Evolutionary conservation across 64 coral and sea anemone species (phyloP).

Genomic region (Actinia tenebrosa): DNA sequence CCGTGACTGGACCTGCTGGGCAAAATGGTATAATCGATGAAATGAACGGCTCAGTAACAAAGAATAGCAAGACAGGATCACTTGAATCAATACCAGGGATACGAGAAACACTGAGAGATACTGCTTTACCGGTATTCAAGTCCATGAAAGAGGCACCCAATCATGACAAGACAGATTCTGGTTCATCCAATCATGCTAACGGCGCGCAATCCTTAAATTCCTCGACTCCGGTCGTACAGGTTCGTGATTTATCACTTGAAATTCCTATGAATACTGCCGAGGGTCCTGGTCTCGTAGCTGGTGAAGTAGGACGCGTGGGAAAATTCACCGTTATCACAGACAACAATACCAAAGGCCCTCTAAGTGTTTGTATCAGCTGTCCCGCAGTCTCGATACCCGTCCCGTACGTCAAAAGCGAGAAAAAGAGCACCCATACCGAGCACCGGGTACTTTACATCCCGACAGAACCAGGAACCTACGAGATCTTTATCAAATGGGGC

Average conservation of each 20-base stretch:
- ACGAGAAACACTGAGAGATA: neutral
- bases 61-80: neutral
- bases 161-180: neutral
- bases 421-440: constrained; percentile 57
- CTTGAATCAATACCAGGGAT: neutral
- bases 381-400: constrained; percentile 98
- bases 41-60: neutral
- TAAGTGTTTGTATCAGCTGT: constrained; percentile 99
- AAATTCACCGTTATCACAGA: constrained; percentile 85
- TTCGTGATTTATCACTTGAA: neutral
- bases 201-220: neutral
- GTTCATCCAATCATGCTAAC: neutral
- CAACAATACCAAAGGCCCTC: constrained; percentile 82
- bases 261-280: constrained; percentile 74
- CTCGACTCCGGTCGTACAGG: neutral
- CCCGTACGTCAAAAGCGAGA: constrained; percentile 86
- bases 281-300: constrained; percentile 72
- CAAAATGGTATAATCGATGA: neutral
- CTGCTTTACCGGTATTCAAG: neutral
- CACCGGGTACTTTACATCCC: constrained; percentile 91
- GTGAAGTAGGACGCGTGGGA: constrained; percentile 74
- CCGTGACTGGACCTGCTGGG: constrained; percentile 31
- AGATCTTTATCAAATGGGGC: constrained; percentile 95
- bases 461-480: constrained; percentile 83
- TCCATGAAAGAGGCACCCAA: neutral